Percentiles rank a stretch among this genome's conserved stretches.
These are phyloP conservation scores for Mamestra brassicae DNA, from an alignment of 2,888 invertebrate genomes.

Conservation along the genomic window DNA sequence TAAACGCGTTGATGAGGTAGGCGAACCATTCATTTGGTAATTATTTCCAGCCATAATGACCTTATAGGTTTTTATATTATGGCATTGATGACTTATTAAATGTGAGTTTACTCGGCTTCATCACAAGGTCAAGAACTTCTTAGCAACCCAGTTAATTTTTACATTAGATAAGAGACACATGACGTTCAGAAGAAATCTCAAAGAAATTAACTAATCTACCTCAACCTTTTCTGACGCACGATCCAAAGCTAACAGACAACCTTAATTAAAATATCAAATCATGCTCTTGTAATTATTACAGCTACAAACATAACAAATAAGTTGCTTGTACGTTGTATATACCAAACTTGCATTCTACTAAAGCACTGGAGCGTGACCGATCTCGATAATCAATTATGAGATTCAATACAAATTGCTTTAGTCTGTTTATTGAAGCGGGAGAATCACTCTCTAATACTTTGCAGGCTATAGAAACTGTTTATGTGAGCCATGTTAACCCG, in stretches of 20 bases:
- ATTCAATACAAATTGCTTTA: constrained; percentile 54
- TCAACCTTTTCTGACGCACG: constrained; percentile 4
- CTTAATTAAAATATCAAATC: constrained; percentile 39
- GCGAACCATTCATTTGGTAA: constrained; percentile 17
- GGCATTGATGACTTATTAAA: constrained; percentile 9
- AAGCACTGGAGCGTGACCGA: constrained; percentile 46
- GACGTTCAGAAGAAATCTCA: not conserved
- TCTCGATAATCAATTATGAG: constrained; percentile 61
- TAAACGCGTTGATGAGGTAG: not conserved
- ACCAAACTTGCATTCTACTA: constrained; percentile 46
- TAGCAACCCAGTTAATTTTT: not conserved
- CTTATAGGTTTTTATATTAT: not conserved
- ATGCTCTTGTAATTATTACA: constrained; percentile 46
- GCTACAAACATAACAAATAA: constrained; percentile 41
- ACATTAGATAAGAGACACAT: not conserved
- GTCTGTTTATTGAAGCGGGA: constrained; percentile 35
- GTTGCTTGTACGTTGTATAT: constrained; percentile 20
- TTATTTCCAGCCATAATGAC: not conserved
- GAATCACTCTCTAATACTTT: constrained; percentile 51
- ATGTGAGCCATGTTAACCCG: not conserved
- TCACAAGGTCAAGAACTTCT: constrained; percentile 6
- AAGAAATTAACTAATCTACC: constrained; percentile 25
- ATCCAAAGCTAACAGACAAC: constrained; percentile 3
- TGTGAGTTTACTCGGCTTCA: not conserved
- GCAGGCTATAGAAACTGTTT: constrained; percentile 5